A percentile compares a stretch with the other conserved stretches of the same genome.
phyloP scores from a whole-genome alignment of 2,113 vertebrate genomes.

The Bostrychus sinensis region DNA sequence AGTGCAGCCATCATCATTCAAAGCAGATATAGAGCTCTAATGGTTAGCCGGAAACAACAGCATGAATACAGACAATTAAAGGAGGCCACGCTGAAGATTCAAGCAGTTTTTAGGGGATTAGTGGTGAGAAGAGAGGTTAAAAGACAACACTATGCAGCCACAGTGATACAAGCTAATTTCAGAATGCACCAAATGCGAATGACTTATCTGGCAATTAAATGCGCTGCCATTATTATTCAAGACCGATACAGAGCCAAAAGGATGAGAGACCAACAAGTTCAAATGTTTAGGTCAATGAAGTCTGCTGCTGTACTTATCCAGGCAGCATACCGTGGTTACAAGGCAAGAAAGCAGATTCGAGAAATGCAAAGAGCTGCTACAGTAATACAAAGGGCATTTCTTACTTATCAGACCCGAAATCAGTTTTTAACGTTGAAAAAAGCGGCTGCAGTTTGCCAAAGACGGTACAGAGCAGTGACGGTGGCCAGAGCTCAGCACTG shows the following conservation, averaged over 20 bases:
- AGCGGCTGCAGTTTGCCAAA: conserved; percentile 77
- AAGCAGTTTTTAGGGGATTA: conserved; percentile 83
- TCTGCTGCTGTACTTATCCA: conserved; percentile 63
- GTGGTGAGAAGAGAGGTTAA: conserved; percentile 71
- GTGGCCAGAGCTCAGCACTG: conserved; percentile 37
- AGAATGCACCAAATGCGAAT: conserved; percentile 76
- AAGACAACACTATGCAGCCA: conserved; percentile 74
- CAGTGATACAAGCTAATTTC: conserved; percentile 82
- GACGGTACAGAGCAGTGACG: conserved; percentile 70
- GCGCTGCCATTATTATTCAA: conserved; percentile 80
- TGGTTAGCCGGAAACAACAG: conserved; percentile 48
- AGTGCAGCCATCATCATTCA: conserved; percentile 79
- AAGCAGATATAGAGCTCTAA: conserved; percentile 72
- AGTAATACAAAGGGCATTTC: conserved; percentile 79
- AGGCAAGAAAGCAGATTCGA: conserved; percentile 31
- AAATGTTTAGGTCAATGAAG: conserved; percentile 48
- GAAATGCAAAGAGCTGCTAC: conserved; percentile 70
- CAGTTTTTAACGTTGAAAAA: conserved; percentile 73
- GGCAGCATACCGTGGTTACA: conserved; percentile 64
- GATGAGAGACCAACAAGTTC: conserved; percentile 57
- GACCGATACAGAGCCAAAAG: conserved; percentile 70
- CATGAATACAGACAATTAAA: conserved; percentile 76
- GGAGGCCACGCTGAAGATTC: conserved; percentile 72
- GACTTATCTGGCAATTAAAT: conserved; percentile 60
- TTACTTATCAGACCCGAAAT: conserved; percentile 54